Evolutionary conservation across 1,140 invertebrate species (phyloP).

Genomic region (Tyrophagus putrescentiae): DNA sequence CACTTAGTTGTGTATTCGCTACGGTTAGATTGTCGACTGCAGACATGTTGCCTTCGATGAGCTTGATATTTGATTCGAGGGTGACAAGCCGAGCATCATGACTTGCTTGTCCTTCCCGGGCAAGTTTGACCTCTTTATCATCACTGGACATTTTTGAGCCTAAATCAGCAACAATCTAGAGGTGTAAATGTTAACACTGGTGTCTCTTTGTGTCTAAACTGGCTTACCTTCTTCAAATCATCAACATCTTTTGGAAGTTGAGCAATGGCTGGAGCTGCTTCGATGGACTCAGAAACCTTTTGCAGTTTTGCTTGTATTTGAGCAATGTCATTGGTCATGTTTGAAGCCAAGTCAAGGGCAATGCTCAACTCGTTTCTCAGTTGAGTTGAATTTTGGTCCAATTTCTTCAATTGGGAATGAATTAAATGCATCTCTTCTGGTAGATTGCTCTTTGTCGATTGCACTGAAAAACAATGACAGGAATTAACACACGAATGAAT

Average conservation of each 20-base stretch:
- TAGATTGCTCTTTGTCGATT: neutral
- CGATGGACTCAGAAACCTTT: slow-evolving; percentile 3
- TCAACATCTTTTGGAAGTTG: slow-evolving; percentile 17
- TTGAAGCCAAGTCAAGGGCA: neutral
- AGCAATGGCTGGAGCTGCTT: neutral
- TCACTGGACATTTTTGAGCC: neutral
- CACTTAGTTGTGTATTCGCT: neutral
- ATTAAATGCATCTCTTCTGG: slow-evolving; percentile 18
- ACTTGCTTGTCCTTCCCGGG: slow-evolving; percentile 1
- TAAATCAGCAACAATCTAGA: slow-evolving; percentile 14
- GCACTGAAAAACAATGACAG: neutral
- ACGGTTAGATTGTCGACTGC: slow-evolving; percentile 1
- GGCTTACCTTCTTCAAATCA: slow-evolving; percentile 8
- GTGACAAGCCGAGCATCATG: neutral
- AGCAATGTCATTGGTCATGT: slow-evolving; percentile 1
- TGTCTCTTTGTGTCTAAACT: neutral
- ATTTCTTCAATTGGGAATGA: slow-evolving; percentile 12
- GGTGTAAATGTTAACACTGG: neutral
- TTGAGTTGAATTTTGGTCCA: slow-evolving; percentile 8
- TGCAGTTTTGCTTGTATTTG: slow-evolving; percentile 6
- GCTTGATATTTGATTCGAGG: neutral
- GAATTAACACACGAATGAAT: neutral
- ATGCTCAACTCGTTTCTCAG: neutral
- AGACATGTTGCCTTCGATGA: neutral
- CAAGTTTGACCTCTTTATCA: slow-evolving; percentile 7